A percentile compares a stretch with the other conserved stretches of the same genome.
These are phyloP conservation scores for Chiridota heheva DNA, from an alignment of 35 echinoderm and acorn worm species.

Conservation along the genomic window DNA sequence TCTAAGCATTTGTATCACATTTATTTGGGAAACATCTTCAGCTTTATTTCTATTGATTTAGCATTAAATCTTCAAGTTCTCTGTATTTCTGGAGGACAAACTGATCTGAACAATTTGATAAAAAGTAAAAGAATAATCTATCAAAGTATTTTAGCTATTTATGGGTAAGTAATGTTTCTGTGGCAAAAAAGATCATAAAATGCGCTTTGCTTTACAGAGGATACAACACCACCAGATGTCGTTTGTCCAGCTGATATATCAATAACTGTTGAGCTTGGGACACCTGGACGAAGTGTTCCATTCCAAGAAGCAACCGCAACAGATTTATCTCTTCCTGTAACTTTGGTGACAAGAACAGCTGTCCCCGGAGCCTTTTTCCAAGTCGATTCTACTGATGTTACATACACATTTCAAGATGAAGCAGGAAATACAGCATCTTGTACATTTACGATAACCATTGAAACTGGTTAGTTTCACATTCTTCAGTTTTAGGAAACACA, in stretches of 20 bases:
- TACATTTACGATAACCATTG: conserved; percentile 11
- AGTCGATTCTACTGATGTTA: conserved; percentile 15
- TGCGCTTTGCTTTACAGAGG: conserved; percentile 4
- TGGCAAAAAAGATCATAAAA: too few relatives aligned
- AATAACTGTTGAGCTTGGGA: conserved; percentile 19
- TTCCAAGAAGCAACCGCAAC: conserved; percentile 23
- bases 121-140: too few relatives aligned
- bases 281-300: not conserved
- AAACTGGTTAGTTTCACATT: conserved; percentile 22
- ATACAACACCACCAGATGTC: conserved; percentile 24
- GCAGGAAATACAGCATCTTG: conserved; percentile 10
- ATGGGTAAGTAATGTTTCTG: too few relatives aligned
- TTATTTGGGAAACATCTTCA: too few relatives aligned
- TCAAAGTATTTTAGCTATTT: too few relatives aligned
- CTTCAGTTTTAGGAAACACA: too few relatives aligned
- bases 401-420: conserved; percentile 23
- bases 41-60: too few relatives aligned
- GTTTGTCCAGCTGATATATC: conserved; percentile 9
- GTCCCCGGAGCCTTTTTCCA: not conserved
- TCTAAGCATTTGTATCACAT: too few relatives aligned
- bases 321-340: conserved; percentile 32
- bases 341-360: not conserved
- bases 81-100: too few relatives aligned
- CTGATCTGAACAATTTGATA: too few relatives aligned
- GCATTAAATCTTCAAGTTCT: too few relatives aligned